phyloP scores from a whole-genome alignment of 2,888 invertebrate species.

The Teleiodes luculella region DNA sequence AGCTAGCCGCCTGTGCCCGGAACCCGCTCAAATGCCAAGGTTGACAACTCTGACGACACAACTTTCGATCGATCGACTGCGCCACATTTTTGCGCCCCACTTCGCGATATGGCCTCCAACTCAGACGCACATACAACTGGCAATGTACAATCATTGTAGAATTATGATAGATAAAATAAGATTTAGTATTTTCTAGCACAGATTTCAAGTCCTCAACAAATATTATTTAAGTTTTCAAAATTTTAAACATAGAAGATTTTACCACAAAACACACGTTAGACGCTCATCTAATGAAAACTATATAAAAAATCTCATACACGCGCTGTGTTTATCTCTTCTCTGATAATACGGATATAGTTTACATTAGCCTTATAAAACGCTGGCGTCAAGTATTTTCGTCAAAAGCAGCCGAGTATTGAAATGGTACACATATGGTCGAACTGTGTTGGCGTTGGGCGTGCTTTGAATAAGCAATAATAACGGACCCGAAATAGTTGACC shows the following conservation, averaged over 20 bases:
- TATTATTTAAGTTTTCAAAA: no score
- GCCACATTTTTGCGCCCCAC: constrained; percentile 74
- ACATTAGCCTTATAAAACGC: not conserved
- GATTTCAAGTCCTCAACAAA: no score
- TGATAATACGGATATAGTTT: not conserved
- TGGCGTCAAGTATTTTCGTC: constrained; percentile 13
- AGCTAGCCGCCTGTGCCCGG: constrained; percentile 45
- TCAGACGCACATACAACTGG: constrained; percentile 11
- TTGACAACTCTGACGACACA: constrained; percentile 76
- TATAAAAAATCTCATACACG: no score
- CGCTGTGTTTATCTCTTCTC: no score
- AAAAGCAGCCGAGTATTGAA: constrained; percentile 11
- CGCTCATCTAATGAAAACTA: no score
- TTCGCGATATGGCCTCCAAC: constrained; percentile 32
- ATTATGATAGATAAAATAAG: not conserved
- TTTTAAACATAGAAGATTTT: no score
- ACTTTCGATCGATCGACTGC: constrained; percentile 72
- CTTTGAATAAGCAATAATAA: constrained; percentile 40
- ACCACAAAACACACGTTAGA: not conserved
- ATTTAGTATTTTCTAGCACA: no score
- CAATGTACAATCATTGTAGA: constrained; percentile 5
- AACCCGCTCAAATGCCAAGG: constrained; percentile 78
- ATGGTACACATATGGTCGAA: constrained; percentile 14
- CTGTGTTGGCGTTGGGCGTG: constrained; percentile 42
- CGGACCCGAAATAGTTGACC: constrained; percentile 15